A percentile compares a stretch with the other conserved stretches of the same genome.
phyloP scores from a whole-genome alignment of 2,888 invertebrate species.

The Onchidella celtica region DNA sequence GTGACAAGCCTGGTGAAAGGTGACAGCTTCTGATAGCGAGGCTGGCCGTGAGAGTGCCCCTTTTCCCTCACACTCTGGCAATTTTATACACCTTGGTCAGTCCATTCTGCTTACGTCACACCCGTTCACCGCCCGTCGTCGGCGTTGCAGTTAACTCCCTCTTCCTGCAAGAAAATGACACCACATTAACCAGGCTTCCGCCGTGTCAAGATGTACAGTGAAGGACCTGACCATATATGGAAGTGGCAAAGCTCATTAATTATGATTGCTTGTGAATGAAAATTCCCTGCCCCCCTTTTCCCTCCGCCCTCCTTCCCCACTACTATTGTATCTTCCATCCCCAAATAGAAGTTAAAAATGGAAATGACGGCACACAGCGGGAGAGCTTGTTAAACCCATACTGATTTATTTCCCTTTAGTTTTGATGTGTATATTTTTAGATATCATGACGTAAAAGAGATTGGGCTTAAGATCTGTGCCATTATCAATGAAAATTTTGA shows the following conservation, averaged over 20 bases:
- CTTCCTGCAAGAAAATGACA: conserved; percentile 3
- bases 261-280: background rate
- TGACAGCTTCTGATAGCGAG: conserved; percentile 5
- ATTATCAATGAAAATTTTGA: too few species aligned
- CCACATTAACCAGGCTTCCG: too few species aligned
- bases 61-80: background rate
- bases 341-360: too few species aligned
- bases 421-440: too few species aligned
- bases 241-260: background rate
- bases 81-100: conserved; percentile 18
- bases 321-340: too few species aligned
- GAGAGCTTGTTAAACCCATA: too few species aligned
- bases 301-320: too few species aligned
- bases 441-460: too few species aligned
- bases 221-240: background rate
- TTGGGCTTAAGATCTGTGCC: too few species aligned
- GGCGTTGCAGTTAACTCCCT: background rate
- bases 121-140: background rate
- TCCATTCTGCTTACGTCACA: background rate
- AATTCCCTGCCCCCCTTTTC: background rate
- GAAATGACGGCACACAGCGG: too few species aligned
- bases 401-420: too few species aligned
- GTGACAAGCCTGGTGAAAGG: background rate
- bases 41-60: background rate
- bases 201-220: too few species aligned